These are phyloP conservation scores for Dasyurus viverrinus DNA, from an alignment of 2,113 vertebrate genomes.

Conservation along the genomic window DNA sequence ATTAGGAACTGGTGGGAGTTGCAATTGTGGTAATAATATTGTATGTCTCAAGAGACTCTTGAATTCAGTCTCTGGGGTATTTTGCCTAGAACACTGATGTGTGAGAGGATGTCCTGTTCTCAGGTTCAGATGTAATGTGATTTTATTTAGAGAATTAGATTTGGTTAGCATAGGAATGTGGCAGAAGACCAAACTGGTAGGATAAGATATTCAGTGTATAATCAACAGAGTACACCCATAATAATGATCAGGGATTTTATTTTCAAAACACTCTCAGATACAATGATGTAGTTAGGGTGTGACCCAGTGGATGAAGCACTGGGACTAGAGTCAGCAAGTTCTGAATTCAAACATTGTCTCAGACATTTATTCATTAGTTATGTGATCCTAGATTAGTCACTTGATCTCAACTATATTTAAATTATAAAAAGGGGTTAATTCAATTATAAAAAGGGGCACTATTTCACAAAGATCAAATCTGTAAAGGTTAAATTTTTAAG, in stretches of 20 bases:
- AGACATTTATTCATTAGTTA: neutral
- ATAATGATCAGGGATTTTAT: neutral
- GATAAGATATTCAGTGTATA: neutral
- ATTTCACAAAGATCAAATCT: no score
- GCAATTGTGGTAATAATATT: conserved; percentile 5
- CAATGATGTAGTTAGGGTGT: neutral
- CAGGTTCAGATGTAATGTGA: conserved; percentile 2
- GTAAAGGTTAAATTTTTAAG: no score
- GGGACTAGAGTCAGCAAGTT: neutral
- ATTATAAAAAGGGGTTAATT: no score
- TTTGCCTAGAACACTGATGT: neutral
- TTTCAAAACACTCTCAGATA: neutral
- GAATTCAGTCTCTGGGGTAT: conserved; percentile 1
- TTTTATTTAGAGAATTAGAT: conserved; percentile 38
- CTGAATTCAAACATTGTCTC: neutral
- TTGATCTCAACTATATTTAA: neutral
- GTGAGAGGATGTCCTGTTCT: neutral
- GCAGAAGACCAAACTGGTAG: neutral
- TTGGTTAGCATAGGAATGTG: neutral
- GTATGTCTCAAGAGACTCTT: conserved; percentile 23
- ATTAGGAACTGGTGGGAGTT: conserved; percentile 1
- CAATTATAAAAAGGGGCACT: no score
- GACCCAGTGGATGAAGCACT: neutral
- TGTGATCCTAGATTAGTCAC: neutral
- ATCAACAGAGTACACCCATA: neutral